Evolutionary conservation across 2,113 vertebrate species (phyloP), one percentile per base, ranked within the genome.

Genomic region (Calonectris borealis): DNA sequence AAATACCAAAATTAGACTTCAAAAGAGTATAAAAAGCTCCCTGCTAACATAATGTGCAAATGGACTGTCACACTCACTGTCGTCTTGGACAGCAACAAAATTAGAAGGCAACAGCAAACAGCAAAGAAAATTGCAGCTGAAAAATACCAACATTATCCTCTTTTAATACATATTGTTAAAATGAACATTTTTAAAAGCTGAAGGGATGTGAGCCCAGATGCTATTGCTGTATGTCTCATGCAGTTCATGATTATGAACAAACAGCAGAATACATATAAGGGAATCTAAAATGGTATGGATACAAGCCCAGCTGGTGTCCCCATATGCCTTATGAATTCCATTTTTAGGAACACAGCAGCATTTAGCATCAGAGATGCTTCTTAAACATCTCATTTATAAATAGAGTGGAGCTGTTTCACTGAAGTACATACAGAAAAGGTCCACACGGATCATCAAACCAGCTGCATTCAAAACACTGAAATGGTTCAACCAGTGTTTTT

Each of bases 261-360:
- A 83, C 81, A 88, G 73, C 54, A 75, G 84, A 96, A 94, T 80
- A 96, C 86, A 84, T 80, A 85, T 64, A 93, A 96, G 83, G 51
- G 36, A 83, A 61, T 92, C 77, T 88, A 55, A 97, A 97, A 93
- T 21, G 46, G 62, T 95, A 89, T 90, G 88, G 95, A 96, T 92
- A 62, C 7, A 14, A 95, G 93, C 95, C 94, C 97, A 97, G 97
- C 96, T 98, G 96, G 92, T 95, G 93, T 97, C 95, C 97, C 86
- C 93, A 85, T 92, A 94, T 96, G 97, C 94, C 95, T 97, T 91
- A 92, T 18, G 48, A 94, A 90, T 95, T 96, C 97, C 79, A 65
- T 72, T 96, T 96, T 97, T 97, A 92, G 94, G 83, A 95, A 95
- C 77, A 83, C 61, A 91, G 49, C 66, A 96, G 77, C 48, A 92